Evolutionary conservation across 2,113 vertebrate species (phyloP).

Genomic region (Typhlomys cinereus): DNA sequence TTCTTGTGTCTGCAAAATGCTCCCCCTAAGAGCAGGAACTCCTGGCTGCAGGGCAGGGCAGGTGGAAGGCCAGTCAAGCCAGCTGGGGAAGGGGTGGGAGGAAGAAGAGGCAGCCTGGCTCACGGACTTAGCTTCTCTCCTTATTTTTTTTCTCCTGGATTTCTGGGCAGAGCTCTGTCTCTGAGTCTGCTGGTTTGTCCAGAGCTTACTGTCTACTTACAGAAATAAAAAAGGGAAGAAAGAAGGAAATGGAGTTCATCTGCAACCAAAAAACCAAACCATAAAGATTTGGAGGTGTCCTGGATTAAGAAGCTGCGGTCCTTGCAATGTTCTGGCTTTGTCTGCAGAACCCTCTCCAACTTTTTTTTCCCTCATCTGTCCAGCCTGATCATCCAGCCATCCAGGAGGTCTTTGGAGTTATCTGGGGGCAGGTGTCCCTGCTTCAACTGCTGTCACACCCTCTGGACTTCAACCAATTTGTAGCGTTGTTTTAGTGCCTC

Average conservation of each 20-base stretch:
- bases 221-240: background rate
- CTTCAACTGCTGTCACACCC: no score
- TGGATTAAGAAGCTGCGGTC: background rate
- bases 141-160: background rate
- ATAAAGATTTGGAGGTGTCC: background rate
- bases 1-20: background rate
- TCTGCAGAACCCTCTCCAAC: background rate
- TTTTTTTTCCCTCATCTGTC: background rate
- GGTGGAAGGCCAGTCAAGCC: background rate
- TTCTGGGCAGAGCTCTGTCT: background rate
- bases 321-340: background rate
- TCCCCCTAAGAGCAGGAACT: background rate
- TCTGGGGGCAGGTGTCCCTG: background rate
- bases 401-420: background rate
- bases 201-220: background rate
- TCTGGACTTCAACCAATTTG: background rate
- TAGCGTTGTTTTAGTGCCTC: background rate
- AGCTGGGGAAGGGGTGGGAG: accelerated
- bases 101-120: background rate
- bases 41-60: background rate
- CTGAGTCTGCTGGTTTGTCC: background rate
- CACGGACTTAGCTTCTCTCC: background rate
- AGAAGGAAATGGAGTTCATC: background rate
- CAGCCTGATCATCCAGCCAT: background rate
- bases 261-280: background rate